A percentile compares a stretch with the other conserved stretches of the same genome.
These are phyloP conservation scores for Eristalis intricaria DNA, from an alignment of 2,888 invertebrate species.

Conservation along the genomic window DNA sequence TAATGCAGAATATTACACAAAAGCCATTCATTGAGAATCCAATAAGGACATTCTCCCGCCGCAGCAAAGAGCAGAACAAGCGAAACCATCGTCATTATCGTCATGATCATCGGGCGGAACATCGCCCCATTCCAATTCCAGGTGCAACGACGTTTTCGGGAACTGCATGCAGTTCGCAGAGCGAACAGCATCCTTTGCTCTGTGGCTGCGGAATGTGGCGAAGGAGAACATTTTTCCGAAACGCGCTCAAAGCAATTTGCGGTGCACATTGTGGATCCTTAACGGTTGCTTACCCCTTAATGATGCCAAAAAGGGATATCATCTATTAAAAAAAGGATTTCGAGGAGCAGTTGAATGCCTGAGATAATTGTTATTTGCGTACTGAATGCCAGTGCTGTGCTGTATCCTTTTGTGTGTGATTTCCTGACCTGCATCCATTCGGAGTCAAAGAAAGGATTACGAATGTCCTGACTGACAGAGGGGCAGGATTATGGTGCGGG, in stretches of 20 bases:
- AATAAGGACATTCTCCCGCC: conserved; percentile 62
- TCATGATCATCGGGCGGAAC: conserved; percentile 6
- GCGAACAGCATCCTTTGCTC: conserved; percentile 4
- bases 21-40: conserved; percentile 68
- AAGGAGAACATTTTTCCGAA: conserved; percentile 46
- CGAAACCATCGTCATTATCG: conserved; percentile 35
- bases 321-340: conserved; percentile 46
- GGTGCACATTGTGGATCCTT: conserved; percentile 70
- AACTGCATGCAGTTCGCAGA: conserved; percentile 3
- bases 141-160: conserved; percentile 42
- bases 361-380: conserved; percentile 69
- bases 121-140: conserved; percentile 12
- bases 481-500: conserved; percentile 25
- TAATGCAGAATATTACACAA: conserved; percentile 59
- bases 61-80: conserved; percentile 31
- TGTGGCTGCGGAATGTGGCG: conserved; percentile 34
- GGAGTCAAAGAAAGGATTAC: conserved; percentile 50
- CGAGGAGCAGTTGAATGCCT: conserved; percentile 34
- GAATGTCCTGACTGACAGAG: background rate
- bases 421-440: conserved; percentile 39
- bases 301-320: conserved; percentile 52
- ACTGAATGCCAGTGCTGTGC: background rate
- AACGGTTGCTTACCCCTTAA: conserved; percentile 71
- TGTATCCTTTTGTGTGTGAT: background rate
- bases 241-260: conserved; percentile 67